Percentiles rank a stretch among this genome's conserved stretches.
Evolutionary conservation across 2,113 vertebrate species (phyloP).

Genomic region (Corythoichthys haematopterus): DNA sequence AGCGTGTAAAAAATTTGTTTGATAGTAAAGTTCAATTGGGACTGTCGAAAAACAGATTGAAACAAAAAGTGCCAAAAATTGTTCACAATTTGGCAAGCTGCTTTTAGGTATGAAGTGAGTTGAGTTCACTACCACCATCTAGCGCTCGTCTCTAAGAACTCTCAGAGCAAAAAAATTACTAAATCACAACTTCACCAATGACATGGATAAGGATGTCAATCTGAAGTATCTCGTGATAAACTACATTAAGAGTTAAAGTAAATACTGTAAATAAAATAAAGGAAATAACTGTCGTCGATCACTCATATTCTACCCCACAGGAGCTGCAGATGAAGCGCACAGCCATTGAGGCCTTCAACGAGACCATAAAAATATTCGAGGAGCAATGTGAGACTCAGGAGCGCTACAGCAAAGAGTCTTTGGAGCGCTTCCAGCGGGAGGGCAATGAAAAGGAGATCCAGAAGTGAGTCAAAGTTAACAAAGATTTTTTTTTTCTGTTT

Average conservation of each 20-base stretch:
- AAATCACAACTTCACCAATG: no score
- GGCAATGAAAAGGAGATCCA: conserved; percentile 98
- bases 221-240: not conserved
- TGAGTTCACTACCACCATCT: no score
- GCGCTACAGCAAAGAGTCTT: conserved; percentile 94
- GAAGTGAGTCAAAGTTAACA: conserved; percentile 67
- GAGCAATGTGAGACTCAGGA: conserved; percentile 98
- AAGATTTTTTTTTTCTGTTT: not conserved
- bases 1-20: no score
- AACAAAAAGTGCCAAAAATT: no score
- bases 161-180: no score
- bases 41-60: no score
- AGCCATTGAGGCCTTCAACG: conserved; percentile 96
- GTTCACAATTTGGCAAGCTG: no score
- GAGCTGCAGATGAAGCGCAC: conserved; percentile 99
- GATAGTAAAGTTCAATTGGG: no score
- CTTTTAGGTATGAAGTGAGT: no score
- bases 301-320: conserved; percentile 38
- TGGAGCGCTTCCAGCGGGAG: conserved; percentile 92
- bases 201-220: not conserved
- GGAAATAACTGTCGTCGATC: not conserved
- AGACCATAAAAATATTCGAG: conserved; percentile 99
- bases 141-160: no score
- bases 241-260: not conserved
- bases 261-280: not conserved